Conservation (phyloP, 2,113 vertebrate species). For the Motacilla alba region DNA sequence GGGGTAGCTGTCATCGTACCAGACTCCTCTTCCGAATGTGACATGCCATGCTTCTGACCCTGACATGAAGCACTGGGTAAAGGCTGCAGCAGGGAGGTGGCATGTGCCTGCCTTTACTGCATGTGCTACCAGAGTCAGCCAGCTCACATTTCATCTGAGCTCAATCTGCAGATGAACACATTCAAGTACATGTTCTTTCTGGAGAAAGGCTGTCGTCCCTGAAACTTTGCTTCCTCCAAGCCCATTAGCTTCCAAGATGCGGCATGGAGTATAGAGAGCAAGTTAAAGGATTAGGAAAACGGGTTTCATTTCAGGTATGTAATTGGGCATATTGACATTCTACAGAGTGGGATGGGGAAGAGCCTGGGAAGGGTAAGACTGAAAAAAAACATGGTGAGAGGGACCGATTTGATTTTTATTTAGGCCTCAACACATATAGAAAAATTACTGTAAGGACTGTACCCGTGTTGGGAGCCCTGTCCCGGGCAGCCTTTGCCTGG, state of each 20-base stretch:
- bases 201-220: neutral
- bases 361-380: neutral
- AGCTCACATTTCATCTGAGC: neutral
- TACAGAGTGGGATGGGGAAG: neutral
- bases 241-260: neutral
- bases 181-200: neutral
- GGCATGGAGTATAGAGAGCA: accelerated
- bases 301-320: neutral
- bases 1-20: neutral
- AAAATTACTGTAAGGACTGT: accelerated
- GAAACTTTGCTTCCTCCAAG: neutral
- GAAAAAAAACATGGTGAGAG: neutral
- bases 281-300: neutral
- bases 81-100: neutral
- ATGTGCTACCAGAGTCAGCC: neutral
- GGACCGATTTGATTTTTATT: neutral
- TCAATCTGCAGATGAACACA: neutral
- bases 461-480: neutral
- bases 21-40: neutral
- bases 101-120: neutral
- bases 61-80: accelerated
- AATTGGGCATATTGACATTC: neutral
- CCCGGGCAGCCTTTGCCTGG: neutral
- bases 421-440: no score
- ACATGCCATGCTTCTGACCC: neutral